Conservation (phyloP, 2,113 vertebrate species). For the Oryzias celebensis region DNA sequence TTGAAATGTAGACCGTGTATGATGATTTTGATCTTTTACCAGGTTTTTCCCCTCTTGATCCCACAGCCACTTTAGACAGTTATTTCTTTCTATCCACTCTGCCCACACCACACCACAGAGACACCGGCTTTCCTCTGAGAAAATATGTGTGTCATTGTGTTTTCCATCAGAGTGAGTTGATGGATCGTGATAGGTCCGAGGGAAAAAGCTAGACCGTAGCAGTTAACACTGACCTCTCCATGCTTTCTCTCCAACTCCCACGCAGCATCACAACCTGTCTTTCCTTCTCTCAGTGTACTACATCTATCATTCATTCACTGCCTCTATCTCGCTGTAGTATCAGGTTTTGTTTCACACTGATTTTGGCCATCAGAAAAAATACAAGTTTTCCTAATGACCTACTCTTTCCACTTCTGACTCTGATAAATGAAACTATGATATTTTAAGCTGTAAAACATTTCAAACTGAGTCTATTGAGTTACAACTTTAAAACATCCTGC, state of each 20-base stretch:
- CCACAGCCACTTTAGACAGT: conserved; percentile 47
- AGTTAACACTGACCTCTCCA: conserved; percentile 65
- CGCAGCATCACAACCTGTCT: conserved; percentile 35
- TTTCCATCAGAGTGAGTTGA: conserved; percentile 46
- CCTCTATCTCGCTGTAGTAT: conserved; percentile 6
- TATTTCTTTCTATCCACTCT: conserved; percentile 58
- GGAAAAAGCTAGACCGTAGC: conserved; percentile 55
- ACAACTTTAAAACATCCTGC: too few relatives aligned
- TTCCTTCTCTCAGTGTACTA: conserved; percentile 4
- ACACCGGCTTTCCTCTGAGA: conserved; percentile 11
- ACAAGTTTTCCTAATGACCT: too few relatives aligned
- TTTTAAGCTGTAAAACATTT: too few relatives aligned
- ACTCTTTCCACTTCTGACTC: too few relatives aligned
- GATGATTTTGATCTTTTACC: conserved; percentile 6
- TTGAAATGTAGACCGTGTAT: not conserved
- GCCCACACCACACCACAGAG: conserved; percentile 33
- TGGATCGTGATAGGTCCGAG: conserved; percentile 62
- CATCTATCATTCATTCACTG: conserved; percentile 1
- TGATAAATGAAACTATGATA: too few relatives aligned
- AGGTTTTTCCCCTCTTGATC: conserved; percentile 21
- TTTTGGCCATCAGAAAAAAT: too few relatives aligned
- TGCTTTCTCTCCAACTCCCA: conserved; percentile 40
- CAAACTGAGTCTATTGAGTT: too few relatives aligned
- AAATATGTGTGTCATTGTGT: conserved; percentile 21
- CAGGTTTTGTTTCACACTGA: not conserved